phyloP scores from a whole-genome alignment of 2,113 vertebrate genomes.

The Hyla sarda region DNA sequence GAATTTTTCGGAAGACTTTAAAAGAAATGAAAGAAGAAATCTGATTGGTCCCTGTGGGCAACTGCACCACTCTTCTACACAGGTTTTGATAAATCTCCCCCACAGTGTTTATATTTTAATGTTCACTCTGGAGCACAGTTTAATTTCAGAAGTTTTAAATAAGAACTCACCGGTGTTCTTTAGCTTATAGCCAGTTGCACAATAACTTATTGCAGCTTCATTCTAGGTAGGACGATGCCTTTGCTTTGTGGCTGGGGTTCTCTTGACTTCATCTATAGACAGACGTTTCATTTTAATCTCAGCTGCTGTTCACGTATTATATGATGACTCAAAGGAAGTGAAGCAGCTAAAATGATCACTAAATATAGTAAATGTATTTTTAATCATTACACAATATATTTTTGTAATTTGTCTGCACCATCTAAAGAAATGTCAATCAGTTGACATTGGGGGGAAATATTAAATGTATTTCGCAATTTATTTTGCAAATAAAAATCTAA shows the following conservation, averaged over 20 bases:
- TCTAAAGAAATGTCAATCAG: too few relatives aligned
- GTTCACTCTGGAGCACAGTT: not conserved
- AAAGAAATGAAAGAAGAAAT: too few relatives aligned
- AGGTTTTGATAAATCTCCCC: too few relatives aligned
- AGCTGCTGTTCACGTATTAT: not conserved
- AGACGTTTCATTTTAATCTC: not conserved
- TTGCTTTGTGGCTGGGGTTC: not conserved
- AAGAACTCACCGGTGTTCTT: not conserved
- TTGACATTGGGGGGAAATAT: too few relatives aligned
- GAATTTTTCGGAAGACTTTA: too few relatives aligned
- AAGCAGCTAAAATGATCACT: too few relatives aligned
- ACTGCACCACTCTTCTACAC: too few relatives aligned
- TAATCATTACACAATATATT: too few relatives aligned
- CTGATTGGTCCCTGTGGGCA: too few relatives aligned
- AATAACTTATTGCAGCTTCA: not conserved
- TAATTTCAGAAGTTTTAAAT: not conserved
- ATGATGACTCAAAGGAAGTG: not conserved
- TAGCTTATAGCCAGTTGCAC: not conserved
- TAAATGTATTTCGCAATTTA: too few relatives aligned
- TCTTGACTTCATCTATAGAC: not conserved
- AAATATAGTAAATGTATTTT: not conserved
- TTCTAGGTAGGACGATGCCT: not conserved
- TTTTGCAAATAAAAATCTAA: too few relatives aligned
- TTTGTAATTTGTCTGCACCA: too few relatives aligned
- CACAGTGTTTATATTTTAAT: not conserved